phyloP scores from a whole-genome alignment of 2,113 vertebrate genomes.

The Cynocephalus volans region DNA sequence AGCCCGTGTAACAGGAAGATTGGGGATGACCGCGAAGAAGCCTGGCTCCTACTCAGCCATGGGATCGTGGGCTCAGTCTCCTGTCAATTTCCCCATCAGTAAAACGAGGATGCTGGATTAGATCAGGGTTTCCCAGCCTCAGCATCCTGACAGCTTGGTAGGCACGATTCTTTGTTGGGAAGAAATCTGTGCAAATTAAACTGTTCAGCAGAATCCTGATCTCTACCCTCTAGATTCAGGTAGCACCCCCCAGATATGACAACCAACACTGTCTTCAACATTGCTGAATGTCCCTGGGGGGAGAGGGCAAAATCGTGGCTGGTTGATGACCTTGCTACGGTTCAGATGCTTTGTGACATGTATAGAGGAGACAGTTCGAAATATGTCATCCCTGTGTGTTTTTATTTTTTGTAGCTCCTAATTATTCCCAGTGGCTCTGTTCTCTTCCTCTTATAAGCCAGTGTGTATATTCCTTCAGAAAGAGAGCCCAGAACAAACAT shows the following conservation, averaged over 20 bases:
- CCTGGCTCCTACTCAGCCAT: no score
- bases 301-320: no score
- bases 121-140: background rate
- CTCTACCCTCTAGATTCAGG: rapidly evolving
- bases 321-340: rapidly evolving
- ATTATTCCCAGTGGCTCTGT: rapidly evolving
- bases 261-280: no score
- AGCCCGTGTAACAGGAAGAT: no score
- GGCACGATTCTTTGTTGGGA: rapidly evolving
- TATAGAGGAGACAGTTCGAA: rapidly evolving
- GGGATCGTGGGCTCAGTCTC: rapidly evolving
- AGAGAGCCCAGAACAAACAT: background rate
- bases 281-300: background rate
- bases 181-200: background rate
- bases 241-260: background rate
- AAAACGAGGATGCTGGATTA: background rate
- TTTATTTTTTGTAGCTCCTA: rapidly evolving
- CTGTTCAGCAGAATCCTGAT: rapidly evolving
- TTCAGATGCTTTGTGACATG: rapidly evolving
- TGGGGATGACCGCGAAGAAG: rapidly evolving
- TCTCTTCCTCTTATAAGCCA: rapidly evolving
- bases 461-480: rapidly evolving
- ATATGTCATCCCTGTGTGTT: rapidly evolving
- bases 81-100: rapidly evolving
- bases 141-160: background rate